Evolutionary conservation across 2,888 invertebrate species (phyloP).

Genomic region (Macrophya alboannulata): DNA sequence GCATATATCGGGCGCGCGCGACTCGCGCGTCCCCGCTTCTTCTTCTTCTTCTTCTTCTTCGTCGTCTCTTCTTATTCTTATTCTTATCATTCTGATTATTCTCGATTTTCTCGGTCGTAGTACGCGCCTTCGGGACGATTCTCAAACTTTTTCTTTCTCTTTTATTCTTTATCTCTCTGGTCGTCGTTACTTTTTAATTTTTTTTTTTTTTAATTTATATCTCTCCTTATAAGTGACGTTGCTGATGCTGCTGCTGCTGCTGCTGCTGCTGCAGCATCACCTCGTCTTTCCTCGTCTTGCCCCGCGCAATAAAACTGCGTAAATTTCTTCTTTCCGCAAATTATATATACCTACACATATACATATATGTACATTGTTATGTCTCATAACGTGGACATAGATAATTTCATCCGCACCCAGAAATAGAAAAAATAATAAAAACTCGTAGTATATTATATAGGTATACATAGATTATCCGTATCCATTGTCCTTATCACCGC

Average conservation of each 20-base stretch:
- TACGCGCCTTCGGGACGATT: neutral
- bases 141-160: neutral
- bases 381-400: too few species aligned
- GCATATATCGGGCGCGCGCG: conserved; percentile 59
- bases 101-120: neutral
- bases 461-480: too few species aligned
- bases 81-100: neutral
- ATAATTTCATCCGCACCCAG: too few species aligned
- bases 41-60: neutral
- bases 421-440: too few species aligned
- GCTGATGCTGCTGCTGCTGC: neutral
- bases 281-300: neutral
- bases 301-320: neutral
- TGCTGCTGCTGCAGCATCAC: neutral
- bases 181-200: neutral
- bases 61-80: neutral
- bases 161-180: neutral
- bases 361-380: too few species aligned
- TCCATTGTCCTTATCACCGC: too few species aligned
- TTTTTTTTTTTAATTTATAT: neutral
- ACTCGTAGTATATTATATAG: too few species aligned
- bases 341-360: too few species aligned
- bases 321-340: neutral
- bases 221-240: neutral
- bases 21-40: conserved; percentile 60